Conservation (phyloP, 2,113 vertebrate genomes). For the Tiliqua scincoides region DNA sequence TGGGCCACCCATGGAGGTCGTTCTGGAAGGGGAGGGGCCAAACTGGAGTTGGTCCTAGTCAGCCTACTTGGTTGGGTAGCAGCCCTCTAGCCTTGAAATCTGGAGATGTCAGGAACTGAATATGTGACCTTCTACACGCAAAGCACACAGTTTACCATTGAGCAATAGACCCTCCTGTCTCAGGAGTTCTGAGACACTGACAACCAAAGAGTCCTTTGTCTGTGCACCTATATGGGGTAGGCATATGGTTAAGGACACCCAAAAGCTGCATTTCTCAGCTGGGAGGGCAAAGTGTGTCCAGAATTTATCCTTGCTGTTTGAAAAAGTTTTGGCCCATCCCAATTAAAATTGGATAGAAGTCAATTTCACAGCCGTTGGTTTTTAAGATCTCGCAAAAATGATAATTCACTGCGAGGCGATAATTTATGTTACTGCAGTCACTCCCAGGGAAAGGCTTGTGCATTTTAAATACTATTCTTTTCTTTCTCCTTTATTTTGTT, state of each 20-base stretch:
- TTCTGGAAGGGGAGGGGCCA: too few relatives aligned
- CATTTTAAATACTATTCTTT: constrained; percentile 53
- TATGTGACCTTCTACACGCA: background rate
- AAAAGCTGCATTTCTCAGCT: background rate
- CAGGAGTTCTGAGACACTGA: background rate
- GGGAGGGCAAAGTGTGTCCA: background rate
- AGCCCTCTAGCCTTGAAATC: background rate
- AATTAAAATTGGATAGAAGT: constrained; percentile 79
- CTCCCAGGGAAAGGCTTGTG: constrained; percentile 43
- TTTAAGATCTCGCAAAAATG: constrained; percentile 76
- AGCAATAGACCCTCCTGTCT: background rate
- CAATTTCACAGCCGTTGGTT: constrained; percentile 81
- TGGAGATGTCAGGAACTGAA: background rate
- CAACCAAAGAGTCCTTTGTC: background rate
- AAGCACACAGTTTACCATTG: background rate
- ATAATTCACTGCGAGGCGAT: constrained; percentile 69
- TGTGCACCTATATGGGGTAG: constrained; percentile 1
- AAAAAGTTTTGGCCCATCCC: constrained; percentile 63
- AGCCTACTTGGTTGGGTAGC: background rate
- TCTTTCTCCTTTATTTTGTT: background rate
- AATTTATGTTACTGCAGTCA: constrained; percentile 52
- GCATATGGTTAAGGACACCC: background rate
- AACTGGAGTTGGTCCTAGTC: too few relatives aligned
- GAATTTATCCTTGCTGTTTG: constrained; percentile 69
- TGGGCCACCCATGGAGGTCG: too few relatives aligned